Percentiles rank a stretch among this genome's conserved stretches.
Evolutionary conservation across 2,113 vertebrate genomes (phyloP).

Genomic region (Cyprinodon brontotheroides): DNA sequence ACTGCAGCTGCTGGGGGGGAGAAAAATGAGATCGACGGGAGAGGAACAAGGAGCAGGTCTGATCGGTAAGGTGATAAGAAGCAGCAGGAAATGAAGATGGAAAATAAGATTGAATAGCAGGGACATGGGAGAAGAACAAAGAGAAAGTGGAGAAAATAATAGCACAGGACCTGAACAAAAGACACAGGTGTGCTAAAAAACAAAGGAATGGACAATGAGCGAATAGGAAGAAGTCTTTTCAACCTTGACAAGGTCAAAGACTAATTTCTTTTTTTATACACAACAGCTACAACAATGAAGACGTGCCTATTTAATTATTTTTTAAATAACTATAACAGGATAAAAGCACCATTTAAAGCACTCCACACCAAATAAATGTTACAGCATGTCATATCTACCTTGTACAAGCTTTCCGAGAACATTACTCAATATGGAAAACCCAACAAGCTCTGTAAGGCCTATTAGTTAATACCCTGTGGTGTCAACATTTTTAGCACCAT

Average conservation of each 20-base stretch:
- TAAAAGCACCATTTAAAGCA: background rate
- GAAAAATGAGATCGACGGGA: conserved; percentile 3
- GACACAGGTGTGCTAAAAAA: background rate
- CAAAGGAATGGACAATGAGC: background rate
- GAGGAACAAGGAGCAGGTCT: conserved; percentile 20
- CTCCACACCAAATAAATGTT: background rate
- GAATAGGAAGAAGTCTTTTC: background rate
- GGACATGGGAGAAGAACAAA: background rate
- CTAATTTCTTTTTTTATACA: background rate
- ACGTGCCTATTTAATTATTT: too few species aligned
- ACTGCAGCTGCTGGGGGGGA: conserved; percentile 18
- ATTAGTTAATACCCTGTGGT: too few species aligned
- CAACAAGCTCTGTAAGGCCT: too few species aligned
- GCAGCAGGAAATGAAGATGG: conserved; percentile 19
- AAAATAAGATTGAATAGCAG: background rate
- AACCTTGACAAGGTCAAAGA: background rate
- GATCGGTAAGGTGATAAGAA: conserved; percentile 31
- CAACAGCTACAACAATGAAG: too few species aligned
- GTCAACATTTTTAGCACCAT: too few species aligned
- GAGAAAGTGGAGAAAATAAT: background rate
- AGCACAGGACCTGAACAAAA: background rate
- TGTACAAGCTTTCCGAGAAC: too few species aligned
- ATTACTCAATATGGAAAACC: too few species aligned
- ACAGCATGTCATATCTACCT: too few species aligned
- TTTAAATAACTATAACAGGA: too few species aligned